Percentiles rank a stretch among this genome's conserved stretches.
These are phyloP conservation scores for Musca vetustissima DNA, from an alignment of 1,140 invertebrate genomes.

Conservation along the genomic window DNA sequence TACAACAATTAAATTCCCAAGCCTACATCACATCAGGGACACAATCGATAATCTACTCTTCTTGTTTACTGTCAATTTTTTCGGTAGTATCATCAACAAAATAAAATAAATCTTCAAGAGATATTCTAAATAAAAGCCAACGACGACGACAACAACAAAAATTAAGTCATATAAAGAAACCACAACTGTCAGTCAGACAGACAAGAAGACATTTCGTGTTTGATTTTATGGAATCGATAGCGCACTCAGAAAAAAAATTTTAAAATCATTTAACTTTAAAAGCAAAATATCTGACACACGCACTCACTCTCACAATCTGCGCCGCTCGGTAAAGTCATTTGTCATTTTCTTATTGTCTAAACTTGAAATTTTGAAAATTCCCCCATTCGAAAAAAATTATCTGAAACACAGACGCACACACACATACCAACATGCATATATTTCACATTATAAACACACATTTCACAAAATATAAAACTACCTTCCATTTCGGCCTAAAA, in stretches of 20 bases:
- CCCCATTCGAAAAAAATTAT: background rate
- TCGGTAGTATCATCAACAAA: no score
- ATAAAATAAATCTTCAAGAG: no score
- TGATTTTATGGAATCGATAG: conserved; percentile 19
- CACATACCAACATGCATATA: background rate
- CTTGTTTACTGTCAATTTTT: no score
- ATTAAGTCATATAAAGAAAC: background rate
- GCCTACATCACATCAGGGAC: no score
- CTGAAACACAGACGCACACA: background rate
- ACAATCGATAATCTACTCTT: no score
- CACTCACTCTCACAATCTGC: no score
- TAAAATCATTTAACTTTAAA: conserved; percentile 5
- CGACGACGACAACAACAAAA: background rate
- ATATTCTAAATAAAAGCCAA: background rate
- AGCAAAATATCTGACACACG: conserved; percentile 1
- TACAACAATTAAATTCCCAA: no score
- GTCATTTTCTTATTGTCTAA: conserved; percentile 12
- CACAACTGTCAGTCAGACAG: no score
- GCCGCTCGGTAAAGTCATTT: conserved; percentile 7
- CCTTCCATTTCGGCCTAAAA: no score
- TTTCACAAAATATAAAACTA: no score
- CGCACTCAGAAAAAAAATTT: background rate
- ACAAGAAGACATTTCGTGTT: no score
- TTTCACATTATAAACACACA: no score
- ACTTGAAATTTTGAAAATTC: conserved; percentile 6